Percentiles rank a stretch among this genome's conserved stretches.
Evolutionary conservation across 64 coral and sea anemone species (phyloP).

Genomic region (Pocillopora damicornis): DNA sequence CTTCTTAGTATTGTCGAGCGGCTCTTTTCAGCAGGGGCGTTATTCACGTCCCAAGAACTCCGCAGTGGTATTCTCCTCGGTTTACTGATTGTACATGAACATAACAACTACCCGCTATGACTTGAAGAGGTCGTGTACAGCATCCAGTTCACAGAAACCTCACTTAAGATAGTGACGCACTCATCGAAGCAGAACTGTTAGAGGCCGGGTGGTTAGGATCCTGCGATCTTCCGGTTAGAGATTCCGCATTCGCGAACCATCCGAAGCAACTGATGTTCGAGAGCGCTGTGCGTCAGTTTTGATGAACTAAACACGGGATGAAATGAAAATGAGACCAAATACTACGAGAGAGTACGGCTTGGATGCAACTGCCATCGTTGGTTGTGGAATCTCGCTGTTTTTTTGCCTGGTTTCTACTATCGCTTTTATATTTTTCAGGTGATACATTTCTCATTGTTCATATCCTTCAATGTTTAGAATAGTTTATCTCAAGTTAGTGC

Average conservation of each 20-base stretch:
- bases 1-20: background rate
- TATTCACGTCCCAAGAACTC: too few relatives aligned
- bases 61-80: background rate
- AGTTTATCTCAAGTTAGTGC: background rate
- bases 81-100: background rate
- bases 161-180: background rate
- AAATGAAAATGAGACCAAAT: background rate
- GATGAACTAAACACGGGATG: background rate
- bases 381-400: conserved; percentile 79
- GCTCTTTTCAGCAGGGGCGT: background rate
- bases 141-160: background rate
- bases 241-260: too few relatives aligned
- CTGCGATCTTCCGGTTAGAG: background rate
- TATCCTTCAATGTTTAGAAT: background rate
- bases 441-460: conserved; percentile 13
- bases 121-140: background rate
- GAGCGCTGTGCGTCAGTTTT: background rate
- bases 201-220: too few relatives aligned
- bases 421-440: conserved; percentile 84
- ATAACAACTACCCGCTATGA: background rate
- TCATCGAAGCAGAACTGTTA: conserved; percentile 4
- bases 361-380: conserved; percentile 69
- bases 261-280: too few relatives aligned
- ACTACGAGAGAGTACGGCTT: conserved; percentile 7
- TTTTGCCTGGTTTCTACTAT: conserved; percentile 61